These are phyloP conservation scores for Drosophila greeni DNA, from an alignment of 2,888 invertebrate species.

Conservation along the genomic window DNA sequence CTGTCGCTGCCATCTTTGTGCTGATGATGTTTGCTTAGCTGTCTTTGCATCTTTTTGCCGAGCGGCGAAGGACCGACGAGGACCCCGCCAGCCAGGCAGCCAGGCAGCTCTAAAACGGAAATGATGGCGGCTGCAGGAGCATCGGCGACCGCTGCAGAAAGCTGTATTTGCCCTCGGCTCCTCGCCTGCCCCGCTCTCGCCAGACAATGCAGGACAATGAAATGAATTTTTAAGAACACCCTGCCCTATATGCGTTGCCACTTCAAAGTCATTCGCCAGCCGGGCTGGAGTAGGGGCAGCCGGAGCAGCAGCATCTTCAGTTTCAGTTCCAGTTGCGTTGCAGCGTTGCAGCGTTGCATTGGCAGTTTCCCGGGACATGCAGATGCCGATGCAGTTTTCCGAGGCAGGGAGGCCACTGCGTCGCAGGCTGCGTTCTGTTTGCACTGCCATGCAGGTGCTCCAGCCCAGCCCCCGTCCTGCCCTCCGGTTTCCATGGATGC, in stretches of 20 bases:
- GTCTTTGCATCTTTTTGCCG: conserved; percentile 72
- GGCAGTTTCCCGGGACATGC: conserved; percentile 61
- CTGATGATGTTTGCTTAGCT: conserved; percentile 75
- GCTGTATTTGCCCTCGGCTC: conserved; percentile 67
- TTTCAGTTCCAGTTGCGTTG: conserved; percentile 22
- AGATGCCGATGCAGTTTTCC: conserved; percentile 64
- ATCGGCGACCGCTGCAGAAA: conserved; percentile 59
- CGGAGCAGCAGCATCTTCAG: conserved; percentile 52
- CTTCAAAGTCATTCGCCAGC: conserved; percentile 71
- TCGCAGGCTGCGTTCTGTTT: conserved; percentile 65
- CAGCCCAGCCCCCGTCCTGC: conserved; percentile 9
- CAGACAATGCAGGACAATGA: conserved; percentile 74
- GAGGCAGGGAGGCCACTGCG: conserved; percentile 28
- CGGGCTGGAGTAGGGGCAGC: conserved; percentile 2
- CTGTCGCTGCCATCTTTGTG: conserved; percentile 68
- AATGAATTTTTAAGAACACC: conserved; percentile 72
- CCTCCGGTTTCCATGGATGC: conserved; percentile 35
- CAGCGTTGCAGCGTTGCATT: conserved; percentile 7
- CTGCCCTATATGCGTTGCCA: conserved; percentile 69
- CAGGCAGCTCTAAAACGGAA: conserved; percentile 71
- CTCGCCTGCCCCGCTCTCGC: conserved; percentile 37
- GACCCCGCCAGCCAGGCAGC: conserved; percentile 34
- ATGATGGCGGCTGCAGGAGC: conserved; percentile 68
- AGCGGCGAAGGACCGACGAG: conserved; percentile 46
- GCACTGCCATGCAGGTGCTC: conserved; percentile 65